A percentile compares a stretch with the other conserved stretches of the same genome.
Conservation (phyloP, 2,113 vertebrate genomes). For the Scomber scombrus region DNA sequence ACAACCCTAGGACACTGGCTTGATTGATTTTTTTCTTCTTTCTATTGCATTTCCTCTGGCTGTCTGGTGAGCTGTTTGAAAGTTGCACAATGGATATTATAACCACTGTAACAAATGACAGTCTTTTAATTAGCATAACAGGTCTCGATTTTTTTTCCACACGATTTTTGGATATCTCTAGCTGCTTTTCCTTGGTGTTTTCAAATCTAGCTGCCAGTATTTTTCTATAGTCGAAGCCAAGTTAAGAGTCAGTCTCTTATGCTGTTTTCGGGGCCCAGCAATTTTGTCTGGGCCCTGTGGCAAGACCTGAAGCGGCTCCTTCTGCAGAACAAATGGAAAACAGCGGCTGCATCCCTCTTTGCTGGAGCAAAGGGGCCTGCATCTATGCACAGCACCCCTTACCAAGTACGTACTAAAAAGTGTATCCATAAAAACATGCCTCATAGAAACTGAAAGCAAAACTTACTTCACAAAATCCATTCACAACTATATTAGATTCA, state of each 20-base stretch:
- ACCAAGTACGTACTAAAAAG: slow-evolving; percentile 80
- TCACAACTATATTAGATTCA: not conserved
- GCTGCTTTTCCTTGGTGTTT: not conserved
- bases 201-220: not conserved
- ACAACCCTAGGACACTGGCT: slow-evolving; percentile 14
- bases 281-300: slow-evolving; percentile 79
- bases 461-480: not conserved
- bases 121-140: not conserved
- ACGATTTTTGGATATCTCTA: not conserved
- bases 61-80: not conserved
- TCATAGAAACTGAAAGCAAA: not conserved
- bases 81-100: slow-evolving; percentile 7
- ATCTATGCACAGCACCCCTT: slow-evolving; percentile 82
- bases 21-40: slow-evolving; percentile 3
- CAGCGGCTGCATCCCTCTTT: slow-evolving; percentile 94
- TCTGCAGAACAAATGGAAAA: slow-evolving; percentile 88
- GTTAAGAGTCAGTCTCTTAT: slow-evolving; percentile 34
- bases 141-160: not conserved
- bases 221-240: not conserved
- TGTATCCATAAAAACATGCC: not conserved
- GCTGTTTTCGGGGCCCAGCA: slow-evolving; percentile 74
- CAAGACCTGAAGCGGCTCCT: slow-evolving; percentile 83
- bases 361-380: slow-evolving; percentile 93
- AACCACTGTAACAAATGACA: not conserved
- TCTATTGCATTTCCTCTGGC: slow-evolving; percentile 6